Base-by-base conservation (phyloP, 2,888 invertebrate genomes). In the Rhyacophila evoluta region DNA sequence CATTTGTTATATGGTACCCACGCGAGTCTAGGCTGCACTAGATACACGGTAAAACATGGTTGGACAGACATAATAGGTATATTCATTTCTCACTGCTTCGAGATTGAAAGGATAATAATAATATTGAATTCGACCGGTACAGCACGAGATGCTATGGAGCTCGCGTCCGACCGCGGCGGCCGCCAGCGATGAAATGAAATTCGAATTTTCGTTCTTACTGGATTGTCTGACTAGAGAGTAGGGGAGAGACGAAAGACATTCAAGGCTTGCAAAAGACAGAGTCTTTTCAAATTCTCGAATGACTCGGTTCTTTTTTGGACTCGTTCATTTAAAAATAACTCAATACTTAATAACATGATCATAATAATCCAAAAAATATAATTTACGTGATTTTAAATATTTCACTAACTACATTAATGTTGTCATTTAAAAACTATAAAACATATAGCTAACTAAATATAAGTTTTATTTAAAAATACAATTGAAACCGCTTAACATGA, bases 41-140 rank as follows among this genome's bases (percentile, higher is more conserved):
- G 55, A 55, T 25, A 25, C 55, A 55, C 55, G 55, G 15, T 55
- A 55, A 55, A 55, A 55, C 55, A 55, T 55, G 55, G 55, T 55
- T 55, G 55, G 55, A 55, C 10, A 55, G 55, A 55, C 55, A 55
- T 55, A 19, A 55, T 55, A 55, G 55, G 55, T 55, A 55, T 55
- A 55, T 19, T 55, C 55, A 55, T 55, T 19, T 55, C 55, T 19
- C 55, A 55, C 55, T 55, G 55, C 55, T 55, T 55, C 55, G 55
- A 55, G 55, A 55, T 55, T 55, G 25, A 55, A 55, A 55, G 55
- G 55, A 55, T 55, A 55, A 55, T 55, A 41, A 41, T 41, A 55
- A 55, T 25, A 55, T 55, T 55, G 55, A 55, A 55, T 55, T 55
- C 15, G 19, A 55, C 55, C 55, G 55, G 55, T 55, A 55, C 19